A percentile compares a stretch with the other conserved stretches of the same genome.
Evolutionary conservation across 2,113 vertebrate genomes (phyloP).

Genomic region (Glaucomys volans): DNA sequence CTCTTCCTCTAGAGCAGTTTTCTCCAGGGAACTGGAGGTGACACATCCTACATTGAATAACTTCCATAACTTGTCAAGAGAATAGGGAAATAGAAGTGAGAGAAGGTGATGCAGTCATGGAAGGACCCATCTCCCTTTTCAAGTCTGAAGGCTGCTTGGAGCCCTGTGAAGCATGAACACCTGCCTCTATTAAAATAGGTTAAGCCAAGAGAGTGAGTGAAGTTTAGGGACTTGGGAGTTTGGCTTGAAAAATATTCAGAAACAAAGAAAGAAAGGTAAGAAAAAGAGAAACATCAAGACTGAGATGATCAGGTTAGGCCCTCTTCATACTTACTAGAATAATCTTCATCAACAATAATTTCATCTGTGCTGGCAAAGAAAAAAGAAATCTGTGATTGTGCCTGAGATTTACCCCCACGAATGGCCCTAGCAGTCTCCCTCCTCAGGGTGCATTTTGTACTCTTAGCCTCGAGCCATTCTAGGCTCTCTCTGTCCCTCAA

Average conservation of each 20-base stretch:
- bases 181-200: not conserved
- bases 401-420: not conserved
- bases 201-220: not conserved
- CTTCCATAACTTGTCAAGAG: not conserved
- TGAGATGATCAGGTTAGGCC: not conserved
- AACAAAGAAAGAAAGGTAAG: not conserved
- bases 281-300: not conserved
- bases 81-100: not conserved
- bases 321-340: constrained; percentile 13
- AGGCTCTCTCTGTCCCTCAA: not conserved
- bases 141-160: not conserved
- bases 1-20: constrained; percentile 62
- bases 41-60: constrained; percentile 69
- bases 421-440: not conserved
- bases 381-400: not conserved
- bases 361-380: not conserved
- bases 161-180: no score
- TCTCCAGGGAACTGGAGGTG: constrained; percentile 68
- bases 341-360: accelerated
- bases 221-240: not conserved
- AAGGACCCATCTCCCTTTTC: not conserved
- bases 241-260: not conserved
- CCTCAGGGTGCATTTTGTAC: not conserved
- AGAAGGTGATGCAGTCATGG: accelerated
- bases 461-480: not conserved